Evolutionary conservation across 1,140 invertebrate species (phyloP), one percentile per base, ranked within the genome.

Genomic region (Drosophila sp.): DNA sequence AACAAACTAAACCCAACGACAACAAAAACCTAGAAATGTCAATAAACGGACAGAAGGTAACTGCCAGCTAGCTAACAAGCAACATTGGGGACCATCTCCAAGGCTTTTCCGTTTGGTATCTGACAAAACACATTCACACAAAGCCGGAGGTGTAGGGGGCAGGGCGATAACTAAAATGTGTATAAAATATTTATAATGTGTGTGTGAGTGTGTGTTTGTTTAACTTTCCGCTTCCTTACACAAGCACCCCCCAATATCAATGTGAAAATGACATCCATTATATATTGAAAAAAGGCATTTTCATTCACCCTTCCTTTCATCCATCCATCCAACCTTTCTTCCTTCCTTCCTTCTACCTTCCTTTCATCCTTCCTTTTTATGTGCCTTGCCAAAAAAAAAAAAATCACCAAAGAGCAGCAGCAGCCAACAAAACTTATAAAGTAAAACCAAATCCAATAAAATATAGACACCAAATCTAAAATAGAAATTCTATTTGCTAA

Each of bases 401-500:
- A 54, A 40, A 44, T 44, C 25, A 29, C 35, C 58, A 69, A 68
- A 60, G 67, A 61, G 32, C 58, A 58, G 29, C 27, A 67, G 65
- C 58, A 66, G 57, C 47, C 54, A 58, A 47, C 27, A 56, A 30
- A 10, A 32, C 11, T 30, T 8, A 56, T 32, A 57, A 65, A 40
- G 29, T 30, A 60, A 73, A 73, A 68, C 54, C 61, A 61, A 76
- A 68, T 69, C 54, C 74, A 78, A 66, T 66, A 47, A 71, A 76
- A 76, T 62, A 63, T 38, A 32, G 57, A 70, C 32, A 50, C 27
- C 40, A 54, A 57, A 72, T 32, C 77, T 77, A 62, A 78, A 78
- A 77, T 71, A 78, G 68, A 77, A 77, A 67, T 78, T 78, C 54
- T 71, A 47, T 77, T 62, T 71, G 30, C 76, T 78, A 78, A 67